Base-by-base conservation (phyloP, 2,888 invertebrate species). In the Anthophora plumipes region DNA sequence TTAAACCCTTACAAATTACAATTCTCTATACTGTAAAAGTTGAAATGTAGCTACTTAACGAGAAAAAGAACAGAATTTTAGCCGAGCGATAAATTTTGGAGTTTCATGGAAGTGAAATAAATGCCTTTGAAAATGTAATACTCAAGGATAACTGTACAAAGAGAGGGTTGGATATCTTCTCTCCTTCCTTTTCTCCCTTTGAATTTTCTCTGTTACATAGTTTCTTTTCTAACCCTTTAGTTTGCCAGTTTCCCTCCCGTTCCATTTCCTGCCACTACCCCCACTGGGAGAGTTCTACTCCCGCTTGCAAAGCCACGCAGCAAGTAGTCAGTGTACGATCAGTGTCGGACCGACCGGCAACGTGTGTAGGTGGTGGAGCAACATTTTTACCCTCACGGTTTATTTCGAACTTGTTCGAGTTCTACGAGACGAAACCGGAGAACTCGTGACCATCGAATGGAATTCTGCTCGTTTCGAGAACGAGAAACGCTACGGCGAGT, bases 271-370 rank as follows among this genome's bases (percentile, higher is more conserved):
- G 64, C 68, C 68, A 20, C 77, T 69, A 74, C 69, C 80, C 80
- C 80, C 80, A 79, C 80, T 64, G 73, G 61, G 61, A n/a, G 54
- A 22, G 57, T 52, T 73, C 59, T 22, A 74, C 73, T 80, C 74
- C 61, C 74, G 74, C 64, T n/a, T 74, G 80, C 54, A 69, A 74
- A 73, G 69, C 69, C 74, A 41, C 69, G 68, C 39, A 74, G 80
- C 68, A 74, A 81, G 80, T 74, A 74, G 87, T 84, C 76, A 67
- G 80, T 78, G 84, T 77, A 74, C 82, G 85, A 77, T 77, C 85
- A 87, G 87, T 85, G 85, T 85, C 80, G 82, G 77, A 77, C 75
- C 77, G 82, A 73, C 85, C 79, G 74, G 77, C 82, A 67, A 37
- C 67, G 77, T 78, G 85, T 72, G 76, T 69, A 78, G 69, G 57